Conservation (phyloP, 2,888 invertebrate species). For the Rapana venosa region DNA sequence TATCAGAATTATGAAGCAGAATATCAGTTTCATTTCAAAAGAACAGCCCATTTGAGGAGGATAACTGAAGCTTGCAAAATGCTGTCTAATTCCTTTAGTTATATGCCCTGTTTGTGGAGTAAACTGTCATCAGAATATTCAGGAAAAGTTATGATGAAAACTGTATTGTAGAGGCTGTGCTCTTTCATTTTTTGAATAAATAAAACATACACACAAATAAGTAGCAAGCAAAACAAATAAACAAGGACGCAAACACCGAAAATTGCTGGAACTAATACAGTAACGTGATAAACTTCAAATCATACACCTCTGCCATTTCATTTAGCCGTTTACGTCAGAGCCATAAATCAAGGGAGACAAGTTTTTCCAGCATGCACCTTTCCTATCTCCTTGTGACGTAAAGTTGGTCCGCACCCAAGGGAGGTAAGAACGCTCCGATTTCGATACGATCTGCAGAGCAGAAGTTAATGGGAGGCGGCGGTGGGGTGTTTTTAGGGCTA, state of each 20-base stretch:
- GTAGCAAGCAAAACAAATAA: neutral
- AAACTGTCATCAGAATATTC: too few species aligned
- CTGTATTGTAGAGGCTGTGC: too few species aligned
- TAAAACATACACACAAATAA: neutral
- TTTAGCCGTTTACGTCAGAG: neutral
- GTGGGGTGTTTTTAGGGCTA: neutral
- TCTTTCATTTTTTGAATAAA: too few species aligned
- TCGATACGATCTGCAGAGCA: constrained; percentile 5
- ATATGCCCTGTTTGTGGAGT: too few species aligned
- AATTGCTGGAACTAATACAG: neutral
- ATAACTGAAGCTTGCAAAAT: too few species aligned
- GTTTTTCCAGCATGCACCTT: constrained; percentile 14
- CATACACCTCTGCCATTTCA: neutral
- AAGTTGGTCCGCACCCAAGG: neutral
- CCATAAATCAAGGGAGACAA: constrained; percentile 12
- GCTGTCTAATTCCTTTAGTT: too few species aligned
- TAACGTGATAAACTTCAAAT: neutral
- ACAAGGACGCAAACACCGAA: neutral
- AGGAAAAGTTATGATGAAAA: too few species aligned
- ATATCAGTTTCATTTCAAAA: too few species aligned
- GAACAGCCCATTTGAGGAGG: too few species aligned
- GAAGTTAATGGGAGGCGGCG: neutral
- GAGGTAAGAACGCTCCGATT: neutral
- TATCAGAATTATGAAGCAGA: too few species aligned
- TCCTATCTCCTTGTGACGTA: constrained; percentile 5